Evolutionary conservation across 2,888 invertebrate species (phyloP).

Genomic region (Portevinia maculata): DNA sequence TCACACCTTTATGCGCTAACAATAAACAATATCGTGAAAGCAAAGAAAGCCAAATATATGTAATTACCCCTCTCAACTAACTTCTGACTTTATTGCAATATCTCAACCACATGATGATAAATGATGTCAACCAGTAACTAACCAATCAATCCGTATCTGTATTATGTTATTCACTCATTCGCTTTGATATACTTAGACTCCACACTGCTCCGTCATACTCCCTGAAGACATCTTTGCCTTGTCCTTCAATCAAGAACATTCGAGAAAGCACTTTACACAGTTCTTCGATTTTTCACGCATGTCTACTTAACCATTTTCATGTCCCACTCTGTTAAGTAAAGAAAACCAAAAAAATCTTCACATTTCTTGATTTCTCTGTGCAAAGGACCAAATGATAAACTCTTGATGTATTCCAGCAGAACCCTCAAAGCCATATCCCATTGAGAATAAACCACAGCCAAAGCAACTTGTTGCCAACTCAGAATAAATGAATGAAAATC

Average conservation of each 20-base stretch:
- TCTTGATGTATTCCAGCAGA: constrained; percentile 9
- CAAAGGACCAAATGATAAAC: constrained; percentile 38
- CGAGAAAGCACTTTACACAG: constrained; percentile 37
- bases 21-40: too few species aligned
- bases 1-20: too few species aligned
- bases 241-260: constrained; percentile 14
- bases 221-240: neutral
- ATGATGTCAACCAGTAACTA: constrained; percentile 4
- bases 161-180: neutral
- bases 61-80: too few species aligned
- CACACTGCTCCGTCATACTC: too few species aligned
- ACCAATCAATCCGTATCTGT: constrained; percentile 12
- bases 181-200: too few species aligned
- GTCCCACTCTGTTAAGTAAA: constrained; percentile 14
- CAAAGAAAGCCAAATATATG: too few species aligned
- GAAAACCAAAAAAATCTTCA: constrained; percentile 4
- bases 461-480: constrained; percentile 62
- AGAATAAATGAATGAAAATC: constrained; percentile 72
- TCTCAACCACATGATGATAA: neutral
- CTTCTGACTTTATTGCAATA: neutral
- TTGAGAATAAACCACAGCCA: constrained; percentile 30
- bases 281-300: constrained; percentile 44
- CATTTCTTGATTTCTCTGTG: constrained; percentile 33
- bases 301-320: constrained; percentile 40
- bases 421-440: constrained; percentile 35